A percentile compares a stretch with the other conserved stretches of the same genome.
Conservation (phyloP, 2,797 vertebrate species). For the Euphonia xanthogaster region DNA sequence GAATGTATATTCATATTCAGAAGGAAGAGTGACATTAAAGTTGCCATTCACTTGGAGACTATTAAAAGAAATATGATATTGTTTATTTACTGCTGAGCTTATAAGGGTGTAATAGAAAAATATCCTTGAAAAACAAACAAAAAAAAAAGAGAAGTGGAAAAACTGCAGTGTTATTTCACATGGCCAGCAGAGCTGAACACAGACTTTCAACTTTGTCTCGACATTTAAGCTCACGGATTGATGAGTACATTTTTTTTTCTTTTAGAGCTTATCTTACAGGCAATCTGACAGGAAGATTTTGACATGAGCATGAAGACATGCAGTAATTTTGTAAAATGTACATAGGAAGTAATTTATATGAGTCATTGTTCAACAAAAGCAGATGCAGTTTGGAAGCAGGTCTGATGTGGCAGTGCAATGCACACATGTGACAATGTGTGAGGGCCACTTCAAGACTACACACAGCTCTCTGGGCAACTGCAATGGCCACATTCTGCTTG, state of each 20-base stretch:
- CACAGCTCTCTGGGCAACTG: neutral
- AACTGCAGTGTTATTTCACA: neutral
- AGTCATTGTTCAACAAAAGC: neutral
- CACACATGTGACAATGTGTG: accelerated
- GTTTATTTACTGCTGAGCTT: neutral
- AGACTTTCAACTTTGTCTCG: neutral
- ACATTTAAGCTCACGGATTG: neutral
- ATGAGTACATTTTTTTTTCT: neutral
- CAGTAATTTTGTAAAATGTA: neutral
- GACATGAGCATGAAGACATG: neutral
- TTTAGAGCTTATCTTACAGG: neutral
- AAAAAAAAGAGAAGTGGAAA: neutral
- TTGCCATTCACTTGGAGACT: neutral
- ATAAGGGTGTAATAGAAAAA: neutral
- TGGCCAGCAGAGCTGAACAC: neutral
- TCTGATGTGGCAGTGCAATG: neutral
- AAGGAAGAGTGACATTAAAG: neutral
- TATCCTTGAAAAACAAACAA: neutral
- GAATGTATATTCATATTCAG: neutral
- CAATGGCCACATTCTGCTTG: neutral
- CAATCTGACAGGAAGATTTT: neutral
- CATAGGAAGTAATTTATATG: neutral
- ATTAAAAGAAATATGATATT: neutral
- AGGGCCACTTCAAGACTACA: neutral
- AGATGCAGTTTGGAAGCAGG: neutral